phyloP scores from a whole-genome alignment of 92 coral and sea anemone species.

The Epizoanthus rinbou region DNA sequence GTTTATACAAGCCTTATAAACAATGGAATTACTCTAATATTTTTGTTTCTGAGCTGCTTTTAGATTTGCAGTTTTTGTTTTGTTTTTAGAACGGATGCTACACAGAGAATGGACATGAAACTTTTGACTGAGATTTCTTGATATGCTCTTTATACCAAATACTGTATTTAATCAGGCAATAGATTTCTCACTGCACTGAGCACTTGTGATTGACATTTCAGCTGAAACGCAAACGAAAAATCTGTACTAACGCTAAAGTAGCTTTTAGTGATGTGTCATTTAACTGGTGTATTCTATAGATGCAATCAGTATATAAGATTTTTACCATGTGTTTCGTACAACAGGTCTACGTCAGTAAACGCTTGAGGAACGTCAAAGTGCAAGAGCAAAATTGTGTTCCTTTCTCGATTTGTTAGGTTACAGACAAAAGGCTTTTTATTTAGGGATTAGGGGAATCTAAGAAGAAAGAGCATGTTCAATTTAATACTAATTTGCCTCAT shows the following conservation, averaged over 20 bases:
- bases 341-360: neutral
- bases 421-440: slow-evolving; percentile 1
- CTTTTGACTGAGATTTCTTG: neutral
- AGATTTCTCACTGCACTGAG: neutral
- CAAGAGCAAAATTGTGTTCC: neutral
- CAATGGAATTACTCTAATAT: slow-evolving; percentile 36
- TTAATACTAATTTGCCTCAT: too few species aligned
- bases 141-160: too few species aligned
- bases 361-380: neutral
- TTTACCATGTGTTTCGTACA: neutral
- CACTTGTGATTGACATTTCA: neutral
- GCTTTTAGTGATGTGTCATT: neutral
- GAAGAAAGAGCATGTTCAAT: neutral
- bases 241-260: neutral
- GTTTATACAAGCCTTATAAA: slow-evolving; percentile 31
- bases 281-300: neutral
- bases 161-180: too few species aligned
- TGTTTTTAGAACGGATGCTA: neutral
- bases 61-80: neutral
- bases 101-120: neutral
- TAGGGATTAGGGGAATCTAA: neutral
- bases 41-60: slow-evolving; percentile 11
- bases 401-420: neutral
- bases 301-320: neutral
- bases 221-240: neutral